Conservation (phyloP, 2,797 vertebrate genomes). For the Onychomys arenicola region DNA sequence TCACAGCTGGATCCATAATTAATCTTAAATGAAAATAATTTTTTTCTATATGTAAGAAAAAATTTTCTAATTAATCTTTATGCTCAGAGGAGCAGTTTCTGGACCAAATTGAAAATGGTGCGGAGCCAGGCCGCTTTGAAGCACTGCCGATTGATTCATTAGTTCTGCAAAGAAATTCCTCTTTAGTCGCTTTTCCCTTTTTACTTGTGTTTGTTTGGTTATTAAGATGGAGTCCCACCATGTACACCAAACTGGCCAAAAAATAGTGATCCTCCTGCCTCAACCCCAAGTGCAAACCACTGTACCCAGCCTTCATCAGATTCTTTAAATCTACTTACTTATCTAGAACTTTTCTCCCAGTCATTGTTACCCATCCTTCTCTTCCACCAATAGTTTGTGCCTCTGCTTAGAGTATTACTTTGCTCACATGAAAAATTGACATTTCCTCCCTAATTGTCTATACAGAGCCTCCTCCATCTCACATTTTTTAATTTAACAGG, state of each 20-base stretch:
- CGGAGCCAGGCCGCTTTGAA: not conserved
- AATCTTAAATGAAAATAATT: not conserved
- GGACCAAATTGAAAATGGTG: not conserved
- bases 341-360: not conserved
- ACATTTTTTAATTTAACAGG: not conserved
- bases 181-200: not conserved
- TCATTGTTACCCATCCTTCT: not conserved
- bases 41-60: not conserved
- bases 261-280: not conserved
- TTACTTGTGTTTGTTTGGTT: not conserved
- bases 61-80: not conserved
- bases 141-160: not conserved
- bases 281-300: not conserved
- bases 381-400: not conserved
- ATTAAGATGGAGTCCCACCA: not conserved
- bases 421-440: not conserved
- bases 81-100: not conserved
- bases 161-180: not conserved
- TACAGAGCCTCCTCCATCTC: not conserved
- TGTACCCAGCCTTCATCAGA: not conserved
- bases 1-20: not conserved
- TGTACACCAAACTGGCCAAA: not conserved
- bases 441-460: not conserved
- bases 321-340: not conserved
- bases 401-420: not conserved